Conservation (phyloP, 2,113 vertebrate species). For the Burhinus oedicnemus region DNA sequence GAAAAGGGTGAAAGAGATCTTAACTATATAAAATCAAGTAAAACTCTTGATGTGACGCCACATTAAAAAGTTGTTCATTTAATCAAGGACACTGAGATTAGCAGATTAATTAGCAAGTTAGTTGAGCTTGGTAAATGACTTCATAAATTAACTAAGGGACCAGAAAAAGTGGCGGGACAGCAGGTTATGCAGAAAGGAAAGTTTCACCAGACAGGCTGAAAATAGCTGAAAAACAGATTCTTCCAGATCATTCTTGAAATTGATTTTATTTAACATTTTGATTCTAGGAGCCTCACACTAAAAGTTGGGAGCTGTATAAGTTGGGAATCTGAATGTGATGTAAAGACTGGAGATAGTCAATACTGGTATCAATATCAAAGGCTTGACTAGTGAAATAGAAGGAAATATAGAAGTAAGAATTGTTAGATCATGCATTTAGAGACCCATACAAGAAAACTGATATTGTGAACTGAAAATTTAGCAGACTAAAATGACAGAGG, state of each 20-base stretch:
- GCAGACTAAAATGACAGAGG: not conserved
- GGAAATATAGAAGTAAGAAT: not conserved
- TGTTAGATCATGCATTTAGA: not conserved
- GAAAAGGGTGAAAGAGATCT: not conserved
- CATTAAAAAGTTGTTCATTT: not conserved
- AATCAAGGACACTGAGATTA: not conserved
- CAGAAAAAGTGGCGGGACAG: not conserved
- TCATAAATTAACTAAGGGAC: not conserved
- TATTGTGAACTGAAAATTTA: not conserved
- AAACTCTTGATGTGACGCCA: not conserved
- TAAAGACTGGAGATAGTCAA: not conserved
- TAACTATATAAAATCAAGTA: not conserved
- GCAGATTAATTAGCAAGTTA: not conserved
- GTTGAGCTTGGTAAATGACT: not conserved
- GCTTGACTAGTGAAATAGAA: not conserved
- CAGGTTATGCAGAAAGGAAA: not conserved
- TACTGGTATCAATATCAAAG: not conserved
- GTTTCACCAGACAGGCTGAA: not conserved
- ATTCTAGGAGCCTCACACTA: not conserved
- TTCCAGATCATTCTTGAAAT: not conserved
- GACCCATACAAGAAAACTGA: not conserved
- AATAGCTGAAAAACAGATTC: not conserved
- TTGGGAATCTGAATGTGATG: not conserved
- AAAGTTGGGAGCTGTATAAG: not conserved
- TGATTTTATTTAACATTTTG: not conserved